Percentiles rank a stretch among this genome's conserved stretches.
Conservation (phyloP, 2,888 invertebrate genomes). For the Eristalinus sepulchralis region DNA sequence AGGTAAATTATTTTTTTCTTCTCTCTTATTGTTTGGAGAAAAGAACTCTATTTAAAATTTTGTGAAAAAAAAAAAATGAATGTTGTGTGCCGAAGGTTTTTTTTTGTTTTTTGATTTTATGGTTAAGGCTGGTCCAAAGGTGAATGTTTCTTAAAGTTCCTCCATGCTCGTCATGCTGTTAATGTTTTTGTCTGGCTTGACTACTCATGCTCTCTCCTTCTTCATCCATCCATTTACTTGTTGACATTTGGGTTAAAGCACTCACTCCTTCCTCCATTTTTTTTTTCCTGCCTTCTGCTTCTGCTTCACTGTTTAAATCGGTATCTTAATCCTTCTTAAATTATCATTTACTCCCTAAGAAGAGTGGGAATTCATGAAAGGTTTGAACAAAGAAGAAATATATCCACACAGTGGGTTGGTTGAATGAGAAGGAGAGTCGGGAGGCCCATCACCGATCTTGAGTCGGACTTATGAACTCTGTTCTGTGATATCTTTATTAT, state of each 20-base stretch:
- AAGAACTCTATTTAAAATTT: neutral
- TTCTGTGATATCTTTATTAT: too few species aligned
- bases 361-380: too few species aligned
- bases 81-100: too few species aligned
- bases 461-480: too few species aligned
- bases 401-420: too few species aligned
- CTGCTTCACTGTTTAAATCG: neutral
- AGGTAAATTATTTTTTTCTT: neutral
- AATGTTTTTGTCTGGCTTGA: conserved; percentile 17
- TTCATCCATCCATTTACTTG: conserved; percentile 56
- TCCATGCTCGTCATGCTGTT: neutral
- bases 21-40: neutral
- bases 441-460: too few species aligned
- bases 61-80: neutral
- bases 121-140: conserved; percentile 43
- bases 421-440: too few species aligned
- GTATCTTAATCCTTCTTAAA: neutral
- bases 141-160: conserved; percentile 19
- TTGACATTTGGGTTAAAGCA: conserved; percentile 57
- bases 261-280: neutral
- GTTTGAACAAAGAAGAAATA: too few species aligned
- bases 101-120: neutral
- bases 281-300: neutral
- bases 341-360: too few species aligned
- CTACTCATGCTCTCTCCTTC: conserved; percentile 21